Evolutionary conservation across 2,888 invertebrate genomes (phyloP), one percentile per base, ranked within the genome.

Genomic region (Cylloceria caligata): DNA sequence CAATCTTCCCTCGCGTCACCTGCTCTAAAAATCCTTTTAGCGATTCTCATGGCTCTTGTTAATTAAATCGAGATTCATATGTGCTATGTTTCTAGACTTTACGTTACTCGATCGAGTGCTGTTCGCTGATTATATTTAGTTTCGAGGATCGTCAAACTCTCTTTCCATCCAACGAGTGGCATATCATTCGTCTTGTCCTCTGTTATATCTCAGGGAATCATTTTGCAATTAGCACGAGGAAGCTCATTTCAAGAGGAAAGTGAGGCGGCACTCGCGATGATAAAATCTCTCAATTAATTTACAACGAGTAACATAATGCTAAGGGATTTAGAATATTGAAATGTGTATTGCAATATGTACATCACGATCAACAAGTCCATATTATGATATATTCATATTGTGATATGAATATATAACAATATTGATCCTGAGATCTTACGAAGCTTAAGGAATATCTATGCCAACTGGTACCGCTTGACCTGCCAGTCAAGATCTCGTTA

Each of bases 11-110:
- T 74, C 69, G 36, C 45, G 79, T 34, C 78, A 82, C 79, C 75
- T 82, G 79, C 68, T 79, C 79, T 62, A 67, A 74, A 79, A 82
- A 82, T 72, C 82, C 71, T 82, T 76, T 82, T 75, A 72, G 69
- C 30, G 30, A 74, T 57, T 42, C 49, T 24, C 79, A 75, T 74
- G 75, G 75, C 62, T 42, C 57, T 71, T 55, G 49, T 75, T 52
- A 75, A 75, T 80, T 69, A 60, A 21, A 73, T 39, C 11, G 0
- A 67, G 64, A 68, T 21, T 13, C 45, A 71, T 24, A 30, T 27
- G 7, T 3, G 21, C 21, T 11, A 21, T 19, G 49, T 36, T 9
- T 21, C 47, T 11, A 39, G 42, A 55, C 19, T 68, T 67, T 36
- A 65, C 69, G 42, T 42, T 27, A 42, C 11, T 76, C 11, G 36